Evolutionary conservation across 1,140 invertebrate species (phyloP).

Genomic region (Musca domestica): DNA sequence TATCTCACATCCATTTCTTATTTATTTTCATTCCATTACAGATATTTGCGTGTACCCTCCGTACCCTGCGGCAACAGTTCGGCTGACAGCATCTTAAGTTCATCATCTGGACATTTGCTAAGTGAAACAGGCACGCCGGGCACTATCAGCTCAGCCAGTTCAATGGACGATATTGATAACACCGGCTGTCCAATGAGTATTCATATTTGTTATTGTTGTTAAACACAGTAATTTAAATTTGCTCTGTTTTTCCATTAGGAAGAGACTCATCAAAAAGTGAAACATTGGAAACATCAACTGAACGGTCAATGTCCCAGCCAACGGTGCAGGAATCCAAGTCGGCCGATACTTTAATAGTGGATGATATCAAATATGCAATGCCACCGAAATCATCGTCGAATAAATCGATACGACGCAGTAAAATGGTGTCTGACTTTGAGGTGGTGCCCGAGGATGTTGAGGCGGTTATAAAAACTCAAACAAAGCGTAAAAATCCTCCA

Average conservation of each 20-base stretch:
- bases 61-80: constrained; percentile 52
- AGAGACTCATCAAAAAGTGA: constrained; percentile 51
- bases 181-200: constrained; percentile 25
- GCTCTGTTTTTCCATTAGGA: constrained; percentile 32
- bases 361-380: background rate
- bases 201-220: background rate
- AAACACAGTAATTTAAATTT: background rate
- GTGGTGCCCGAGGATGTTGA: constrained; percentile 48
- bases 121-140: constrained; percentile 48
- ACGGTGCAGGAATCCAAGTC: background rate
- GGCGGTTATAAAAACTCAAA: constrained; percentile 39
- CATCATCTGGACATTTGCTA: constrained; percentile 50
- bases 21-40: background rate
- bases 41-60: constrained; percentile 52
- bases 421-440: constrained; percentile 48
- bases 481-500: constrained; percentile 35
- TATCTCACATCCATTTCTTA: background rate
- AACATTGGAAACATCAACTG: constrained; percentile 1
- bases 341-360: constrained; percentile 29
- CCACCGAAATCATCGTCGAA: constrained; percentile 44
- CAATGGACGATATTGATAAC: constrained; percentile 48
- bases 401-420: constrained; percentile 44
- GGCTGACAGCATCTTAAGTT: constrained; percentile 56
- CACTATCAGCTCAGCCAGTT: constrained; percentile 50
- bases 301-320: background rate